Conservation (phyloP, 2,113 vertebrate genomes). For the Rhagologus leucostigma region DNA sequence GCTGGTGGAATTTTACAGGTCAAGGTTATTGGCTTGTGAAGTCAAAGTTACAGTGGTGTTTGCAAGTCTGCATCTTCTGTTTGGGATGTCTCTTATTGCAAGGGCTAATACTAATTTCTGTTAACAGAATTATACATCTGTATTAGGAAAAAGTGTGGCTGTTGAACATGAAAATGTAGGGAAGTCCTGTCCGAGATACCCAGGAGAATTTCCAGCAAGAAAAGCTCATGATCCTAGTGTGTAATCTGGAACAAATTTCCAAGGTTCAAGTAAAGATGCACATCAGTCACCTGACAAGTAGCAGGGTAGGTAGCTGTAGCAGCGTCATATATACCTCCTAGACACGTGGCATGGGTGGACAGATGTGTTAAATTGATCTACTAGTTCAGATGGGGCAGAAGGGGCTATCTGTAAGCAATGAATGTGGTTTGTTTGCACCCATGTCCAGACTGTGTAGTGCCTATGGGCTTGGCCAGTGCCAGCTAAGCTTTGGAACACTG, state of each 20-base stretch:
- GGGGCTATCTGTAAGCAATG: not conserved
- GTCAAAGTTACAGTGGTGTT: not conserved
- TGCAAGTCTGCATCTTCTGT: not conserved
- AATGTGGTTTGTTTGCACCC: not conserved
- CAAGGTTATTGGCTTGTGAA: constrained; percentile 5
- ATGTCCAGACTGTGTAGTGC: not conserved
- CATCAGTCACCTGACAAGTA: not conserved
- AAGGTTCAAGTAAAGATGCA: not conserved
- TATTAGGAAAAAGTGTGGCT: not conserved
- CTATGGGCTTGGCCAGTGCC: not conserved
- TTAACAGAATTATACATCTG: not conserved
- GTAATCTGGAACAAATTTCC: not conserved
- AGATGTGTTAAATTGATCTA: not conserved
- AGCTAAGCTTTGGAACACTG: not conserved
- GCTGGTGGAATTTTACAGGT: constrained; percentile 7
- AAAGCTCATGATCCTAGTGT: not conserved
- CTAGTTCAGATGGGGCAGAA: not conserved
- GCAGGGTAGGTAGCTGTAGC: not conserved
- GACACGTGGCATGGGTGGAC: rapidly evolving
- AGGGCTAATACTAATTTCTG: not conserved
- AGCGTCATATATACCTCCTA: not conserved
- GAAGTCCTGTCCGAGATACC: not conserved
- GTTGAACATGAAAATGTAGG: not conserved
- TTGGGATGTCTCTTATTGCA: not conserved
- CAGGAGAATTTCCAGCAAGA: not conserved